Base-by-base conservation (phyloP, 1,140 invertebrate genomes). In the Neoseiulus cucumeris region DNA sequence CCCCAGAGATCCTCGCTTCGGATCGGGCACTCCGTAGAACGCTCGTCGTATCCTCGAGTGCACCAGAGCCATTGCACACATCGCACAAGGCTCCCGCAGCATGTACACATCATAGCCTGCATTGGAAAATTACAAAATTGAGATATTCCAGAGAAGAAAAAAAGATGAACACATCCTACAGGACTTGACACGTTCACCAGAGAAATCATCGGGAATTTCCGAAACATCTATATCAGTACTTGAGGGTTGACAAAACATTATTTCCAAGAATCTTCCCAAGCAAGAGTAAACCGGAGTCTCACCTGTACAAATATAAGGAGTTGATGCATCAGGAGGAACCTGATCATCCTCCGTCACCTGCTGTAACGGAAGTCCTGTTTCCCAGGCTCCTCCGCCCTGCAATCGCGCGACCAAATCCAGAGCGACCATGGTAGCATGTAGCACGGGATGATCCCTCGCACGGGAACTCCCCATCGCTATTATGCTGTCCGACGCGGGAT, bases 31-130 rank as follows among this genome's bases (percentile, higher is more conserved):
- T 14, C 81, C 79, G 73, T 87, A 95, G 74, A 95, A 95, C 0
- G 95, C 82, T 69, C 86, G 79, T 30, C 82, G 82, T 0, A 83
- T 83, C 69, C 93, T 78, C 29, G 88, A 89, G 76, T 96, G 93
- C 0, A 95, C 80, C 51, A 96, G 75, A 0, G 87, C 91, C 92
- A 96, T 96, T 0, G 88, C 80, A 78, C 93, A 79, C 83, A 96
- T 89, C 1, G 87, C 73, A 76, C 93, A 97, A 0, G 92, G 92
- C 73, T 96, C 92, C 66, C 79, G 79, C 1, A 84, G 82, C 14
- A 89, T 72, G 73, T 91, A 95, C 1, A 87, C 74, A 78, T 91
- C 86, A 76, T 89, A 92, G 9, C 85, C 85, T 59, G 51, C 4
- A 59, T 14, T 25, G 22, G 14, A 2, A 4, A 39, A 39, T 39